These are phyloP conservation scores for Pempheris klunzingeri DNA, from an alignment of 2,797 vertebrate genomes.

Conservation along the genomic window DNA sequence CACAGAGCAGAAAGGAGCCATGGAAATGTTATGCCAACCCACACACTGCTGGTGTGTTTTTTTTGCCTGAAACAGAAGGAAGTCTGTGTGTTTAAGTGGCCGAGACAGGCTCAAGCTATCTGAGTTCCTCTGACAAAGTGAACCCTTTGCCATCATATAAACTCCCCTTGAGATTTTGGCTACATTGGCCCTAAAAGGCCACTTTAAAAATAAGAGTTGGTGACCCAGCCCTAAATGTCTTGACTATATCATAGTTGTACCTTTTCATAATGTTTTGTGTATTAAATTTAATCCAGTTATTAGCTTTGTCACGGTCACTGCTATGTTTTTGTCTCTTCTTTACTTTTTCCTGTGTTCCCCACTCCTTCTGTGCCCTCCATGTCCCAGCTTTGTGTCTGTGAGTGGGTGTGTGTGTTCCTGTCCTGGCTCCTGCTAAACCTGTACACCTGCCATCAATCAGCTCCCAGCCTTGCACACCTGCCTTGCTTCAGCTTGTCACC, in stretches of 20 bases:
- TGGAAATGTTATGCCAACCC: slow-evolving; percentile 43
- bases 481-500: too few relatives aligned
- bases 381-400: too few relatives aligned
- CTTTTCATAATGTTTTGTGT: not conserved
- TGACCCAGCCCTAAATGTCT: too few relatives aligned
- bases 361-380: too few relatives aligned
- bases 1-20: slow-evolving; percentile 37
- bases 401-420: too few relatives aligned
- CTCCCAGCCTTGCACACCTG: too few relatives aligned
- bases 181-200: not conserved
- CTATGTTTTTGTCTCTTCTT: too few relatives aligned
- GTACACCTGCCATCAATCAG: too few relatives aligned
- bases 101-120: slow-evolving; percentile 36
- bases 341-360: too few relatives aligned
- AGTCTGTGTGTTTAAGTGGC: slow-evolving; percentile 38
- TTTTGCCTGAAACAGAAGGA: slow-evolving; percentile 30
- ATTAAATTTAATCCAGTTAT: not conserved
- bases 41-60: slow-evolving; percentile 39
- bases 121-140: slow-evolving; percentile 26
- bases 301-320: too few relatives aligned
- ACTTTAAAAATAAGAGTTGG: not conserved
- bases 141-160: slow-evolving; percentile 1
- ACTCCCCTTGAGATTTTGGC: not conserved
- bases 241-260: not conserved
- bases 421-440: too few relatives aligned